phyloP scores from a whole-genome alignment of 2,113 vertebrate species.

The Rissa tridactyla region DNA sequence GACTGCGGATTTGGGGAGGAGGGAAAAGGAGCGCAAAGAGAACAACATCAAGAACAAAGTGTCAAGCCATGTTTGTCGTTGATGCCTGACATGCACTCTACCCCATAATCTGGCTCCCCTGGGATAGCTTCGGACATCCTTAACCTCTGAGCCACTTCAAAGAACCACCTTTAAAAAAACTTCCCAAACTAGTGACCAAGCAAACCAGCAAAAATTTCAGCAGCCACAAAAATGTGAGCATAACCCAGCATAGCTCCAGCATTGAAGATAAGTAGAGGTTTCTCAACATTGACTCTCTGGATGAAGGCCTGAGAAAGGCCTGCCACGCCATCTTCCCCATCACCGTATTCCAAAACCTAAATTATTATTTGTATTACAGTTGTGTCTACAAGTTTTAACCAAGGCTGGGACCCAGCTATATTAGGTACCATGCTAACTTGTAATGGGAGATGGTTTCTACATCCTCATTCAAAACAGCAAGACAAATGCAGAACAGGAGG shows the following conservation, averaged over 20 bases:
- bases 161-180: conserved; percentile 4
- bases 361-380: conserved; percentile 21
- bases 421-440: neutral
- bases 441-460: neutral
- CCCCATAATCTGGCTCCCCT: neutral
- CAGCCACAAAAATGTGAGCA: conserved; percentile 44
- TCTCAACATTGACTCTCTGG: neutral
- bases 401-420: neutral
- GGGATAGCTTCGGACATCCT: neutral
- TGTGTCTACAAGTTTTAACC: neutral
- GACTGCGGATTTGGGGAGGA: neutral
- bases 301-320: neutral
- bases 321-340: neutral
- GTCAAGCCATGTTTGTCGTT: neutral
- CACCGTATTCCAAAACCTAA: neutral
- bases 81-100: neutral
- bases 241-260: neutral
- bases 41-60: neutral
- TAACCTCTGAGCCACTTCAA: conserved; percentile 44
- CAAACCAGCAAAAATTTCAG: conserved; percentile 35
- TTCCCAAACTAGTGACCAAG: conserved; percentile 30
- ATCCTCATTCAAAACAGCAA: neutral
- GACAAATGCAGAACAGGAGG: neutral
- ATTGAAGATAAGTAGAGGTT: conserved; percentile 4
- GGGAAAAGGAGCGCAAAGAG: neutral